phyloP scores from a whole-genome alignment of 2,113 vertebrate species.

The Mormyrus iriodes region DNA sequence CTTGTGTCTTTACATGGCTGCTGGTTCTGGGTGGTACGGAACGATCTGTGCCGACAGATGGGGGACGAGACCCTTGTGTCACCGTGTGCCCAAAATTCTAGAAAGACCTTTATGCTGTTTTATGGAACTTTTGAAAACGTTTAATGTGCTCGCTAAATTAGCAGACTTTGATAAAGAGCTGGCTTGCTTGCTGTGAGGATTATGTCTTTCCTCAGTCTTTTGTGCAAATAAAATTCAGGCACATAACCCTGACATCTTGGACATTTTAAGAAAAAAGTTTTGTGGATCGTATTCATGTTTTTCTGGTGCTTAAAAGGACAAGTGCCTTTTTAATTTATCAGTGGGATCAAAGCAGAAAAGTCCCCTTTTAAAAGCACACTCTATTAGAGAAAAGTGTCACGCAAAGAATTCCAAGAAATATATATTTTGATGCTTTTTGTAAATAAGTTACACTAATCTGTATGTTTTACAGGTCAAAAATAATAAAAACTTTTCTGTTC shows the following conservation, averaged over 20 bases:
- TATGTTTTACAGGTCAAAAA: not conserved
- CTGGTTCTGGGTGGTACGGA: not conserved
- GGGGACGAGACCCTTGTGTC: not conserved
- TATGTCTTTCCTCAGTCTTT: not conserved
- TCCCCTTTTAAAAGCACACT: not conserved
- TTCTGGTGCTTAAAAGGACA: not conserved
- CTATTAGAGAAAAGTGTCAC: not conserved
- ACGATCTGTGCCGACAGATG: not conserved
- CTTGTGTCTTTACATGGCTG: not conserved
- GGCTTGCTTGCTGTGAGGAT: not conserved
- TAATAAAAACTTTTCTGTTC: not conserved
- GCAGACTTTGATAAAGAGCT: not conserved
- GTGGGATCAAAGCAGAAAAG: not conserved
- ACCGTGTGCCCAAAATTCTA: not conserved
- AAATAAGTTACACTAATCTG: not conserved
- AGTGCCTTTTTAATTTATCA: not conserved
- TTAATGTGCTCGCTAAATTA: not conserved
- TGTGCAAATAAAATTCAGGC: not conserved
- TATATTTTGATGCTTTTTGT: not conserved
- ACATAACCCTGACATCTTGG: not conserved
- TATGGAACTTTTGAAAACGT: not conserved
- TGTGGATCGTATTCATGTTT: not conserved
- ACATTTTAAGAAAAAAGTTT: not conserved
- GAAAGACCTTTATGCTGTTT: not conserved
- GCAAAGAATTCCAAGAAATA: not conserved